Evolutionary conservation across 35 echinoderm and acorn worm genomes (phyloP).

Genomic region (Holothuria glaberrima): DNA sequence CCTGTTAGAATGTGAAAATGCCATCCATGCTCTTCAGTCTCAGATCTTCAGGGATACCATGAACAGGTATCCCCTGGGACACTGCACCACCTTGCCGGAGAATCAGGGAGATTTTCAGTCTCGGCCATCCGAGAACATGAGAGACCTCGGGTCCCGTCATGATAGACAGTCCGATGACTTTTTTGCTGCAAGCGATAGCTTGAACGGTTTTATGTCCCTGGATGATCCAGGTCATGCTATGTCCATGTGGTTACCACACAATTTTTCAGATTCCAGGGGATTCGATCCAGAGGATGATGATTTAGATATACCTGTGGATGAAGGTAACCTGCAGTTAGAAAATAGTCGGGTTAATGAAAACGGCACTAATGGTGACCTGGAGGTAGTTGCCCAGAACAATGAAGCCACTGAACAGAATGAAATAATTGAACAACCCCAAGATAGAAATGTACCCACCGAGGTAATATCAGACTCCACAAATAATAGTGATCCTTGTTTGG

Average conservation of each 20-base stretch:
- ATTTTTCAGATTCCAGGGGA: slow-evolving; percentile 28
- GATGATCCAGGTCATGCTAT: slow-evolving; percentile 26
- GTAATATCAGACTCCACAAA: not conserved
- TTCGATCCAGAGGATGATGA: slow-evolving; percentile 22
- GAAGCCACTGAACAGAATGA: not conserved
- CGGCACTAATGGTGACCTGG: slow-evolving; percentile 12
- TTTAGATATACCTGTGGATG: slow-evolving; percentile 18
- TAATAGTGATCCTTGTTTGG: slow-evolving; percentile 5
- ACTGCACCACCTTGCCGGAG: not conserved
- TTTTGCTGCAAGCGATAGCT: slow-evolving; percentile 7
- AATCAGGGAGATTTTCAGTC: not conserved
- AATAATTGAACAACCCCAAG: not conserved
- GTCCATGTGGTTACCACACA: slow-evolving; percentile 23
- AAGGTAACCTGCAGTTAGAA: not conserved
- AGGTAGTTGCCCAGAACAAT: not conserved
- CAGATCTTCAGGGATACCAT: slow-evolving; percentile 11
- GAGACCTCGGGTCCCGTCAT: slow-evolving; percentile 3
- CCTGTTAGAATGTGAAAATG: not conserved
- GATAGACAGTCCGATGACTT: slow-evolving; percentile 30
- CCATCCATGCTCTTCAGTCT: too few relatives aligned
- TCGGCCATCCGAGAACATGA: slow-evolving; percentile 1
- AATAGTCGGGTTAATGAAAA: slow-evolving; percentile 15
- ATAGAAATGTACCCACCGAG: not conserved
- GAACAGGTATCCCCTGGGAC: slow-evolving; percentile 21
- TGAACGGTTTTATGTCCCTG: slow-evolving; percentile 34